These are phyloP conservation scores for Hystrix cristata DNA, from an alignment of 2,113 vertebrate genomes.

Conservation along the genomic window DNA sequence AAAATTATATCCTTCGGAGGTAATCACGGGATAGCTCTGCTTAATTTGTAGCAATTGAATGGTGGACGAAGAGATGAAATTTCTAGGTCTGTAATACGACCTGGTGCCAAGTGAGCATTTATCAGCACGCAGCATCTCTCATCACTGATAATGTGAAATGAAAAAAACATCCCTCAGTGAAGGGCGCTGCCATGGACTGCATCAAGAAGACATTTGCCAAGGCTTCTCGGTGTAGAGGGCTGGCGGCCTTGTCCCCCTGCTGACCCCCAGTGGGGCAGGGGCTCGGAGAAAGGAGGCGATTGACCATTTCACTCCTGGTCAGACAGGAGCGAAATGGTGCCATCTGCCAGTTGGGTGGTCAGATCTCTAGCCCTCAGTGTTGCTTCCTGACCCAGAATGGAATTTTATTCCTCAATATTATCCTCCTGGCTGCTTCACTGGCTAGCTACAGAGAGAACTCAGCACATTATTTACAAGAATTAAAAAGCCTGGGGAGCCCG, in stretches of 20 bases:
- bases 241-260: not conserved
- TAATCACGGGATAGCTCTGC: not conserved
- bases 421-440: conserved; percentile 28
- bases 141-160: not conserved
- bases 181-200: not conserved
- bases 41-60: conserved; percentile 45
- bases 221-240: not conserved
- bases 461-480: conserved; percentile 73
- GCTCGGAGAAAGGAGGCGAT: not conserved
- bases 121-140: not conserved
- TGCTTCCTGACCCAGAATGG: conserved; percentile 59
- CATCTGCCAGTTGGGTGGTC: not conserved
- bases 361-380: conserved; percentile 63
- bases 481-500: conserved; percentile 61
- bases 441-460: not conserved
- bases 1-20: conserved; percentile 27
- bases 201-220: not conserved
- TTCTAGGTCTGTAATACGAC: not conserved
- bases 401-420: conserved; percentile 74
- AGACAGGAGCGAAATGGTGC: not conserved
- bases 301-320: conserved; percentile 57
- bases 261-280: not conserved
- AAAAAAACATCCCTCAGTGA: not conserved
- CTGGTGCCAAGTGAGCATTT: not conserved
- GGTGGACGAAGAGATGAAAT: not conserved